Conservation (phyloP, 2,888 invertebrate genomes). For the Endotricha flammealis region DNA sequence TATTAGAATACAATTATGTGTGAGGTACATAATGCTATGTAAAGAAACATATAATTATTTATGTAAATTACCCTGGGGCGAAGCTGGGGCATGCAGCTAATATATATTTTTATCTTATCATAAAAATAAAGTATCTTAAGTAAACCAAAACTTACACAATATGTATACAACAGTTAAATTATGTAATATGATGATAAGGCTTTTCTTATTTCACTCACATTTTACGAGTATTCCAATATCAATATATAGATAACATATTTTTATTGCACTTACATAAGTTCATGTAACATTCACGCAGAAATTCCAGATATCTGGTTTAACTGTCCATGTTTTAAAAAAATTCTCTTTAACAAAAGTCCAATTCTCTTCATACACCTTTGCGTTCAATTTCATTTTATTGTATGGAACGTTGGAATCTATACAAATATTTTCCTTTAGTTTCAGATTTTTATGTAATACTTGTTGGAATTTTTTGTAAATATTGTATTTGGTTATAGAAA, state of each 20-base stretch:
- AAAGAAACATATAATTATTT: too few species aligned
- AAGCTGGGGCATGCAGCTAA: too few species aligned
- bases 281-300: constrained; percentile 40
- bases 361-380: constrained; percentile 32
- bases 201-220: not conserved
- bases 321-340: constrained; percentile 77
- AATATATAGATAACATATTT: not conserved
- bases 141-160: too few species aligned
- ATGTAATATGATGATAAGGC: too few species aligned
- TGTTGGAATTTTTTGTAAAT: constrained; percentile 68
- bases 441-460: constrained; percentile 42
- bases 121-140: too few species aligned
- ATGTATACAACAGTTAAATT: too few species aligned
- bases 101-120: too few species aligned
- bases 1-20: too few species aligned
- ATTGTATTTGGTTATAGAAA: constrained; percentile 77
- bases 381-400: constrained; percentile 58
- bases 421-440: constrained; percentile 32
- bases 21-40: too few species aligned
- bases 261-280: constrained; percentile 10
- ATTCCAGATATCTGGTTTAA: constrained; percentile 71
- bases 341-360: constrained; percentile 65
- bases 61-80: too few species aligned
- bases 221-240: constrained; percentile 2
- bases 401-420: constrained; percentile 38